These are phyloP conservation scores for Eptatretus atami DNA, from an alignment of 2,797 vertebrate genomes.

Conservation along the genomic window DNA sequence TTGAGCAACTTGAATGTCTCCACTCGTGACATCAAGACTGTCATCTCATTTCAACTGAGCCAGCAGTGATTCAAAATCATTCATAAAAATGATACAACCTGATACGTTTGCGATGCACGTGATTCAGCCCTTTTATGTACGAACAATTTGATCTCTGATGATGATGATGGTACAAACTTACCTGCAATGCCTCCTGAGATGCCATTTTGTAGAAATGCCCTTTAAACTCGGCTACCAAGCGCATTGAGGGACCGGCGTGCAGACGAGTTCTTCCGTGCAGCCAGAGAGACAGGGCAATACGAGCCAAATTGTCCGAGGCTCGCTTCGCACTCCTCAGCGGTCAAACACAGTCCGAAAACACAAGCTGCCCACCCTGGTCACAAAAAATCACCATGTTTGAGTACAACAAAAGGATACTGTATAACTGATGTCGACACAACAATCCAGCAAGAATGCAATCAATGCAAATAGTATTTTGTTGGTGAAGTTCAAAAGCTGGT, in stretches of 20 bases:
- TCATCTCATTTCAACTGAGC: too few species aligned
- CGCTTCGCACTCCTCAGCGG: slow-evolving; percentile 26
- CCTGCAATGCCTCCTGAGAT: slow-evolving; percentile 30
- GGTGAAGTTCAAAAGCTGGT: too few species aligned
- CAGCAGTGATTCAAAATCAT: neutral
- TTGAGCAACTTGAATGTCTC: too few species aligned
- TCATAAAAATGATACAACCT: neutral
- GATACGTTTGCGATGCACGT: too few species aligned
- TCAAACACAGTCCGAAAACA: slow-evolving; percentile 42
- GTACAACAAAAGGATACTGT: too few species aligned
- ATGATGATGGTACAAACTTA: slow-evolving; percentile 13
- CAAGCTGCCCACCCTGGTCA: slow-evolving; percentile 35
- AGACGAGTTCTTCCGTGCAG: slow-evolving; percentile 29
- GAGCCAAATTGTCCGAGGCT: slow-evolving; percentile 41
- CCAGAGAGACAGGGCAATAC: slow-evolving; percentile 58
- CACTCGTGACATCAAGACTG: too few species aligned
- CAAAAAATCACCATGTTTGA: neutral
- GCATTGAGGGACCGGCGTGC: slow-evolving; percentile 22
- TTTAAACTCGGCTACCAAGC: slow-evolving; percentile 33
- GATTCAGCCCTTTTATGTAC: neutral
- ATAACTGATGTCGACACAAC: too few species aligned
- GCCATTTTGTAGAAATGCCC: slow-evolving; percentile 52
- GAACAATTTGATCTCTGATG: neutral
- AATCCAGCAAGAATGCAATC: too few species aligned
- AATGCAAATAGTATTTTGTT: too few species aligned